Base-by-base conservation (phyloP, 2,113 vertebrate species). In the Pangasianodon hypophthalmus region DNA sequence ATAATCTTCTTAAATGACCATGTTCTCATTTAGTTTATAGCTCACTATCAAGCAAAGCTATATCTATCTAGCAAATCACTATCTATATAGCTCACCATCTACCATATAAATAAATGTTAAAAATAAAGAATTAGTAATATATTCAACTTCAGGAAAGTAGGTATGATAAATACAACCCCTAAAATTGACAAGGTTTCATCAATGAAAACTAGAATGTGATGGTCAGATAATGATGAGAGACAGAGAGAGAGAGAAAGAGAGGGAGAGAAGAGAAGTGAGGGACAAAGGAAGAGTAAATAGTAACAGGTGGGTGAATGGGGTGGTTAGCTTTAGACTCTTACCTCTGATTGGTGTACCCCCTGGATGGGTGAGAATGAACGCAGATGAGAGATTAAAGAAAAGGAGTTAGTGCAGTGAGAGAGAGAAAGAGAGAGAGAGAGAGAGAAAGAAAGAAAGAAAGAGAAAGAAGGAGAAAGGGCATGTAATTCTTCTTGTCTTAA, bases 341-440 rank as follows among this genome's bases (percentile, higher is more conserved):
- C 97, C 97, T 98, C 97, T 96, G 97, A 98, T 98, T 97, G 97
- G 97, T 95, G 97, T 98, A 97, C 97, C 97, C 97, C 97, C 97
- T 98, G 97, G 97, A 97, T 98, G 97, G 96, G 97, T 97, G 97
- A 98, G 97, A 90, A 97, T 98, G 97, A 98, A 97, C 97, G 97
- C 97, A 98, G 97, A 98, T 97, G 90, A 91, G 97, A 98, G 97
- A 97, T 98, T 98, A 98, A 96, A 98, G 97, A 98, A 96, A 97
- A 97, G 96, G 96, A 97, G 97, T 98, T 98, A 98, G 97, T 98
- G 97, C 95, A 96, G 93, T 88, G 94, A 93, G 88, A 89, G 93
- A 90, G 93, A 92, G 79, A 91, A 88, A 93, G 86, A 90, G 93
- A 93, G 82, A 93, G 92, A 93, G 56, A 93, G 85, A 94, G 90